Evolutionary conservation across 2,888 invertebrate genomes (phyloP), one percentile per base, ranked within the genome.

Genomic region (Psylliodes chrysocephalus): DNA sequence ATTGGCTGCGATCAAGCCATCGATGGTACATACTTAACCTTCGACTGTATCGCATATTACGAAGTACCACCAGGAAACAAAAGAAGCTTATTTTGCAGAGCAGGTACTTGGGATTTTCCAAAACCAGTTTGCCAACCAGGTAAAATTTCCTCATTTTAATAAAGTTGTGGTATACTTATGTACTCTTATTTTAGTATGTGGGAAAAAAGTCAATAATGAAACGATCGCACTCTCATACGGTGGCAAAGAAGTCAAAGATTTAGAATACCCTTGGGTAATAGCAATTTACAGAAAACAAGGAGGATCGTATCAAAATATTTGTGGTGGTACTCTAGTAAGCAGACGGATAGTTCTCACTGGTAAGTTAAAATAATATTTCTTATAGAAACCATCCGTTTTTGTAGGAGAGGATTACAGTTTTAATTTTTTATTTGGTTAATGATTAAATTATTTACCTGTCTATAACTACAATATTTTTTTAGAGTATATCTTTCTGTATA

Each of bases 71-170:
- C 60, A 17, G 69, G 69, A n/a, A 64, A 59, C 17, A 64, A 64
- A 35, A 67, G 57, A 17, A 63, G 53, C 30, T 28, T 67, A 5
- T 59, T 63, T n/a, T 69, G 69, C 53, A 18, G 40, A 8, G 61
- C 46, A 14, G 69, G 69, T 7, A 25, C 49, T 1, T 69, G 69
- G 69, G 64, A 65, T 18, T 69, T 62, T 19, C 63, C 64, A 15
- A 63, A 63, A 46, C 69, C 69, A 7, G 60, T 69, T 8, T 69
- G 69, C 33, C 69, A 69, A 59, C 69, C 69, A 52, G 64, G 69
- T 69, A 52, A 1, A 10, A 30, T 30, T 30, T 8, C 7, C 30
- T 30, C 30, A 8, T 22, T 22, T 22, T 22, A 6, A 6, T 22
- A 30, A 25, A 25, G 7, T 33, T 33, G 10, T 8, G 2, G 33